phyloP scores from a whole-genome alignment of 2,113 vertebrate genomes.

The Carollia perspicillata region DNA sequence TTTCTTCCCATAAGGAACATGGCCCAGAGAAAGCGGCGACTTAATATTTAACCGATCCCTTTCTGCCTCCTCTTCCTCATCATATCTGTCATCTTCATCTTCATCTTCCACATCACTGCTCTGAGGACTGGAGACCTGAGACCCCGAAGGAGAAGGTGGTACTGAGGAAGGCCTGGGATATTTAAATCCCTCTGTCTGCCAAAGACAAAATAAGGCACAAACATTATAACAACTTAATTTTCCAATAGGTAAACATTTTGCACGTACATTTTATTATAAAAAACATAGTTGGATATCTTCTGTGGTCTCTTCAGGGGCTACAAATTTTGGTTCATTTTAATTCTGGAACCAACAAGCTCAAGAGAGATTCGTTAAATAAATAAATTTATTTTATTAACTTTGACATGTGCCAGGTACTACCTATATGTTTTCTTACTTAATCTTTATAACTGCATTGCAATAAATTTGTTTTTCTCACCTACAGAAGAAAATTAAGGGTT shows the following conservation, averaged over 20 bases:
- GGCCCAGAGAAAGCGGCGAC: constrained; percentile 84
- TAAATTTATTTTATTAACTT: background rate
- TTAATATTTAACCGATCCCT: constrained; percentile 94
- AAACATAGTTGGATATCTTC: background rate
- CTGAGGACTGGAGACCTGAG: constrained; percentile 91
- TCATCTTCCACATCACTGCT: constrained; percentile 86
- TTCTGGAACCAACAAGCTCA: background rate
- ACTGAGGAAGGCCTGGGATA: constrained; percentile 93
- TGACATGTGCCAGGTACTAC: background rate
- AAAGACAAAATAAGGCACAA: constrained; percentile 50
- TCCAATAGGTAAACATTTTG: background rate
- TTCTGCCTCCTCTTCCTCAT: constrained; percentile 94
- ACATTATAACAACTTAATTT: background rate
- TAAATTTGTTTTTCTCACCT: background rate
- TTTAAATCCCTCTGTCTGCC: constrained; percentile 91
- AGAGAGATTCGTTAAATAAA: background rate
- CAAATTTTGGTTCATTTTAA: constrained; percentile 3
- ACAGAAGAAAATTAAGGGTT: background rate
- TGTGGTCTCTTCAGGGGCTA: background rate
- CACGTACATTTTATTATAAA: background rate
- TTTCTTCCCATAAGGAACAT: constrained; percentile 82
- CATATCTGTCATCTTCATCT: constrained; percentile 87
- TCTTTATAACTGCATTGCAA: background rate
- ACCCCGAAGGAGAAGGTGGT: constrained; percentile 93
- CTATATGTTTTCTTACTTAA: background rate